Evolutionary conservation across 1,140 invertebrate genomes (phyloP).

Genomic region (Alviniconcha marisindica): DNA sequence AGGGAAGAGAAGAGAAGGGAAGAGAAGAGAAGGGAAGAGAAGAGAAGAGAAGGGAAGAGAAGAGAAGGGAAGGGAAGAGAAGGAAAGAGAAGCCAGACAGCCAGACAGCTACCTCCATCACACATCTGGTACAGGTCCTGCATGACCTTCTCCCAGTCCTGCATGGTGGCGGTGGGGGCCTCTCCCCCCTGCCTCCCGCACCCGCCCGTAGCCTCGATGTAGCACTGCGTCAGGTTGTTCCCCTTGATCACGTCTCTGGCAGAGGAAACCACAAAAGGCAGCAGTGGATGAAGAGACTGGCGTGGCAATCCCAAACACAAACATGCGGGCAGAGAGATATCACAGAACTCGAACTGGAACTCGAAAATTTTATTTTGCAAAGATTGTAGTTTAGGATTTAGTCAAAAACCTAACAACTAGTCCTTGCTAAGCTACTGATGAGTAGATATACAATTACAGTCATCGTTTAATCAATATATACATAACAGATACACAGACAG

Average conservation of each 20-base stretch:
- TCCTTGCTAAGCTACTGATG: no score
- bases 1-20: not conserved
- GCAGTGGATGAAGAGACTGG: not conserved
- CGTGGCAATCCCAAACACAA: not conserved
- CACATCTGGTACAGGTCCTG: slow-evolving; percentile 53
- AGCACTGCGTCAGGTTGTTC: slow-evolving; percentile 57
- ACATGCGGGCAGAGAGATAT: not conserved
- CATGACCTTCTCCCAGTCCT: slow-evolving; percentile 53
- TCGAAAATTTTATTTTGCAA: not conserved
- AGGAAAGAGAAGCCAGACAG: not conserved
- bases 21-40: not conserved
- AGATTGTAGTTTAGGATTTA: not conserved
- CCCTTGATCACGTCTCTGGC: slow-evolving; percentile 52
- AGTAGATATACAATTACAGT: no score
- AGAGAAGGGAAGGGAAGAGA: not conserved
- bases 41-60: not conserved
- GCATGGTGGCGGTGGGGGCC: slow-evolving; percentile 38
- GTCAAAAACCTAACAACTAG: no score
- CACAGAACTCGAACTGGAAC: not conserved
- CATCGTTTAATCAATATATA: no score
- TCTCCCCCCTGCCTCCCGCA: slow-evolving; percentile 23
- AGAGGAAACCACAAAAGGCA: not conserved
- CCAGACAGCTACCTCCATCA: slow-evolving; percentile 46
- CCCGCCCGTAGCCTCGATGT: slow-evolving; percentile 48
- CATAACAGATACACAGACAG: no score